These are phyloP conservation scores for Paedocypris sp. DNA, from an alignment of 2,113 vertebrate species.

Conservation along the genomic window DNA sequence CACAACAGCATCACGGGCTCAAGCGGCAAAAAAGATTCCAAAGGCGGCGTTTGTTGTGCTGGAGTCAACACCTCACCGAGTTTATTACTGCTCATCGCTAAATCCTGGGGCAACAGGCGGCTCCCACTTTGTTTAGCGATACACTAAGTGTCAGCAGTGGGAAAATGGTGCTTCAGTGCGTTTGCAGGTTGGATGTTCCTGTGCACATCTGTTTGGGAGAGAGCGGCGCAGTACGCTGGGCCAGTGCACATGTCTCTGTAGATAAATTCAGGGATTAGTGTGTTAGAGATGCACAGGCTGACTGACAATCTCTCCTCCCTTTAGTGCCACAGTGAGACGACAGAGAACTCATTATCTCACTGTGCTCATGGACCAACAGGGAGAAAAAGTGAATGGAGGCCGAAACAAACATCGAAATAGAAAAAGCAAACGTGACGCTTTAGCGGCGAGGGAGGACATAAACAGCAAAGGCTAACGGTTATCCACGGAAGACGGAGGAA, in stretches of 20 bases:
- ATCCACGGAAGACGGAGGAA: background rate
- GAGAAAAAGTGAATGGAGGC: background rate
- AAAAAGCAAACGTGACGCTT: background rate
- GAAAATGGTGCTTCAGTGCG: background rate
- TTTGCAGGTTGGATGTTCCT: background rate
- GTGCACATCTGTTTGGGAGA: background rate
- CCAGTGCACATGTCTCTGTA: conserved; percentile 4
- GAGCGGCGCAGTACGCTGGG: background rate
- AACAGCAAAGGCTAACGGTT: background rate
- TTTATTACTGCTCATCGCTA: conserved; percentile 4
- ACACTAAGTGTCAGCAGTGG: conserved; percentile 5
- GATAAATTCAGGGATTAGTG: conserved; percentile 12
- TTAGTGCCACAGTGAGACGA: conserved; percentile 13
- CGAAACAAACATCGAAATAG: background rate
- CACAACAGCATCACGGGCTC: background rate
- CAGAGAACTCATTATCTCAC: conserved; percentile 18
- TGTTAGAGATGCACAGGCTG: conserved; percentile 5
- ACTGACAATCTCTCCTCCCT: conserved; percentile 24
- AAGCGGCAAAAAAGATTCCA: background rate
- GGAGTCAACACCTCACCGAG: background rate
- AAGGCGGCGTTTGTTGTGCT: background rate
- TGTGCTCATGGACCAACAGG: background rate
- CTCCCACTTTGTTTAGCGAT: background rate
- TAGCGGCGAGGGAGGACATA: background rate
- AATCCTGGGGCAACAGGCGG: background rate